Evolutionary conservation across 2,888 invertebrate species (phyloP), one percentile per base, ranked within the genome.

Genomic region (Agrochola circellaris): DNA sequence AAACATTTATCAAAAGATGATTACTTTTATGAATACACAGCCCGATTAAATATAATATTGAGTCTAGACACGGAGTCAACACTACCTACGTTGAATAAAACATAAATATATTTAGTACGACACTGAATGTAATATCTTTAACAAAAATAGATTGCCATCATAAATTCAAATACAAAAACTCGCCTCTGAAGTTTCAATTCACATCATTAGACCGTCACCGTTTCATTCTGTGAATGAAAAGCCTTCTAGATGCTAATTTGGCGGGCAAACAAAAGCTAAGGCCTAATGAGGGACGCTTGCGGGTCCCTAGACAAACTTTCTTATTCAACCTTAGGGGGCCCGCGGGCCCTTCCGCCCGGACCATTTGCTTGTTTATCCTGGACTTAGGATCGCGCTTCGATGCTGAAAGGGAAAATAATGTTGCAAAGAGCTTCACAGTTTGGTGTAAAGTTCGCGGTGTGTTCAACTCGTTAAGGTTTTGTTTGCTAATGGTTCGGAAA

Each of bases 281-380:
- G 93, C 93, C 95, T 96, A 96, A 96, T 96, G 96, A 96, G 95
- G 94, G 94, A 86, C 88, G 89, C 92, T 94, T 91, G 92, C 91
- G 93, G 93, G 93, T 90, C 91, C 90, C 90, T 91, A 93, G 93
- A 93, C 93, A 94, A 96, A 96, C 94, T 96, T 96, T 96, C 95
- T 96, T 96, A 94, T 94, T 94, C 94, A 92, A 88, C 84, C 81
- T 84, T 91, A 91, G 92, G 92, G 92, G 93, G 91, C 90, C 93
- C 94, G 93, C 87, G 90, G 92, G 95, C 94, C 91, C 92, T 95
- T 95, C 95, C 95, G 95, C 93, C 92, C 94, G 93, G 94, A 94
- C 95, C 96, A 95, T 96, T 96, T 95, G 93, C 94, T 95, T 96
- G 94, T 96, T 96, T 96, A 95, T 94, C 92, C 93, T 94, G 92